Conservation (phyloP, 2,113 vertebrate species). For the Parotia lawesii region DNA sequence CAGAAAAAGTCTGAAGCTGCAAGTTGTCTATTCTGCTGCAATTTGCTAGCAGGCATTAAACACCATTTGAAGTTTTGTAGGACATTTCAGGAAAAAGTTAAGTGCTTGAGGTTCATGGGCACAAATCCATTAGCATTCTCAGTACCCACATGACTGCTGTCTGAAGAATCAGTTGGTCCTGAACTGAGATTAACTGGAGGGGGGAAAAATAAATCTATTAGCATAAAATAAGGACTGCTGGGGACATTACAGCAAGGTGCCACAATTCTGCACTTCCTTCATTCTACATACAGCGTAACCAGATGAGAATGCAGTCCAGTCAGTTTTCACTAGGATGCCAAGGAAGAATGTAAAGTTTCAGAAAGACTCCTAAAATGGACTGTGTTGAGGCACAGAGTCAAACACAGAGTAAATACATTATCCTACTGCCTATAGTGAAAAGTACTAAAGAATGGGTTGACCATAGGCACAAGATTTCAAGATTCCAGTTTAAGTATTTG, state of each 20-base stretch:
- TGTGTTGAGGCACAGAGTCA: neutral
- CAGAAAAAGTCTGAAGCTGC: neutral
- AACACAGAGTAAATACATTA: neutral
- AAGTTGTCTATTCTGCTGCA: neutral
- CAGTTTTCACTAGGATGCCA: neutral
- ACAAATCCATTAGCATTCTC: too few relatives aligned
- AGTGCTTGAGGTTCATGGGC: neutral
- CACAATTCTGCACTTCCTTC: neutral
- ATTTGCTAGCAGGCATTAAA: neutral
- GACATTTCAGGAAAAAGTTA: neutral
- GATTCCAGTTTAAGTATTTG: neutral
- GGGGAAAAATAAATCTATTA: rapidly evolving
- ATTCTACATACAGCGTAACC: neutral
- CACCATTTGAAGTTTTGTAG: neutral
- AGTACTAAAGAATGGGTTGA: neutral
- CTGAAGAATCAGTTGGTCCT: neutral
- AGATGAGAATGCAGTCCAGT: neutral
- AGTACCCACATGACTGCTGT: neutral
- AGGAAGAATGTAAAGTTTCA: neutral
- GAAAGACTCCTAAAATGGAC: neutral
- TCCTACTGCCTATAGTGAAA: neutral
- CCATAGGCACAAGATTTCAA: neutral
- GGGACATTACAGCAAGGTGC: neutral
- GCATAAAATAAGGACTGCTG: neutral
- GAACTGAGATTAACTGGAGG: neutral